Conservation (phyloP, 2,113 vertebrate species). For the Hemibagrus wyckioides region DNA sequence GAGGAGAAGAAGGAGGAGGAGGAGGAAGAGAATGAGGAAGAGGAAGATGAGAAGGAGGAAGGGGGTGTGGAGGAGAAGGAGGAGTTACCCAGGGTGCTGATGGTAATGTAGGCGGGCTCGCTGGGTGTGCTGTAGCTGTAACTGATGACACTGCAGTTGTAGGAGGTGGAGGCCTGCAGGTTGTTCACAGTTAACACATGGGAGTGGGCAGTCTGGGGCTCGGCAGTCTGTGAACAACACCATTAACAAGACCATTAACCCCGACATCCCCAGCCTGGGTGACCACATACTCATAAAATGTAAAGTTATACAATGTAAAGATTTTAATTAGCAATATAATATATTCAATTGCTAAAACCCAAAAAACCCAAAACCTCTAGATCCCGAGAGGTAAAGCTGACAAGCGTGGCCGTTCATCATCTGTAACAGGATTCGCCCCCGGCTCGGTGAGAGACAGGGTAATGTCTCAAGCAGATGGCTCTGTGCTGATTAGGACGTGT, state of each 20-base stretch:
- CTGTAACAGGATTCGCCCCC: neutral
- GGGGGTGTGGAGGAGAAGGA: too few relatives aligned
- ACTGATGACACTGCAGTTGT: slow-evolving; percentile 91
- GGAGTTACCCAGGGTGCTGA: slow-evolving; percentile 84
- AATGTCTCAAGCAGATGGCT: neutral
- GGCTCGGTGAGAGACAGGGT: neutral
- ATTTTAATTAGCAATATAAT: neutral
- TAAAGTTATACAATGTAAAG: too few relatives aligned
- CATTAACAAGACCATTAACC: slow-evolving; percentile 5
- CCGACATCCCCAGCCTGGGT: neutral
- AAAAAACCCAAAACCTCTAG: too few relatives aligned
- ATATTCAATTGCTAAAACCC: too few relatives aligned
- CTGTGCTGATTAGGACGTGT: neutral
- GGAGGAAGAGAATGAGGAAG: neutral
- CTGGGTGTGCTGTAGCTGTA: slow-evolving; percentile 90
- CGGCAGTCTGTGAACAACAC: slow-evolving; percentile 62
- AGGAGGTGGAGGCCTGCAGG: slow-evolving; percentile 82
- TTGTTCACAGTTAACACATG: slow-evolving; percentile 84
- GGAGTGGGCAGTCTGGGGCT: slow-evolving; percentile 79
- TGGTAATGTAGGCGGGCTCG: slow-evolving; percentile 77
- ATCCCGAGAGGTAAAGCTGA: neutral
- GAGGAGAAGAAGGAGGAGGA: neutral
- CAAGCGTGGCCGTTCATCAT: neutral
- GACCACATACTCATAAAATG: neutral
- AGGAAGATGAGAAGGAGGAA: neutral